Evolutionary conservation across 1,140 invertebrate genomes (phyloP).

Genomic region (Neodiprion lecontei): DNA sequence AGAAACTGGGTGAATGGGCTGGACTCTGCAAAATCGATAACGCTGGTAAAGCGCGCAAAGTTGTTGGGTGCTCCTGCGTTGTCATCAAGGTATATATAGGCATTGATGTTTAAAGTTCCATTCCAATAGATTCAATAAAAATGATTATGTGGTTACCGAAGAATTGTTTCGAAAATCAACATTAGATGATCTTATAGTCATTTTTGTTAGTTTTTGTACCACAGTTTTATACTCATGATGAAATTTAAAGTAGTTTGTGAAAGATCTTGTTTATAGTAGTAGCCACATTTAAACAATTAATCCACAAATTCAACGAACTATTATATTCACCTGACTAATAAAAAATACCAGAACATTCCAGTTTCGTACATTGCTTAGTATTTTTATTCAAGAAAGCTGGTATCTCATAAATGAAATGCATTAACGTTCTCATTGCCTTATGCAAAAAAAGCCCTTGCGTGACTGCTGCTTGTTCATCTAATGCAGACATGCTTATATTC

Average conservation of each 20-base stretch:
- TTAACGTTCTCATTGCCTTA: not conserved
- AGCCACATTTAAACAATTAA: no score
- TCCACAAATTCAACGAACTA: no score
- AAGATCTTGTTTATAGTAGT: no score
- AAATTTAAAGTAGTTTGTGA: no score
- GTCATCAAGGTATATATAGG: constrained; percentile 82
- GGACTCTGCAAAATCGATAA: constrained; percentile 99
- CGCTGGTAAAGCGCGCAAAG: constrained; percentile 97
- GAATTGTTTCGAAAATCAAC: constrained; percentile 24
- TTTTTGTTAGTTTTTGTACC: constrained; percentile 1
- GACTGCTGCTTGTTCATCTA: not conserved
- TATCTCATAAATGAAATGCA: not conserved
- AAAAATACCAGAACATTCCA: no score
- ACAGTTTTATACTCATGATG: no score
- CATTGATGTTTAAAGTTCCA: not conserved
- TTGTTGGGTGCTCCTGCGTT: constrained; percentile 98
- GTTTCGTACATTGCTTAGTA: no score
- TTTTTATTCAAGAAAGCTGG: constrained; percentile 10
- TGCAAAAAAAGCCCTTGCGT: not conserved
- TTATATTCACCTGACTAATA: no score
- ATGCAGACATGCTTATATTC: not conserved
- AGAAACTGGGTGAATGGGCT: constrained; percentile 98
- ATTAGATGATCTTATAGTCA: constrained; percentile 19
- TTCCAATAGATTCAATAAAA: not conserved
- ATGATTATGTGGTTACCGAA: no score